Evolutionary conservation across 2,888 invertebrate species (phyloP), one percentile per base, ranked within the genome.

Genomic region (Polia nebulosa): DNA sequence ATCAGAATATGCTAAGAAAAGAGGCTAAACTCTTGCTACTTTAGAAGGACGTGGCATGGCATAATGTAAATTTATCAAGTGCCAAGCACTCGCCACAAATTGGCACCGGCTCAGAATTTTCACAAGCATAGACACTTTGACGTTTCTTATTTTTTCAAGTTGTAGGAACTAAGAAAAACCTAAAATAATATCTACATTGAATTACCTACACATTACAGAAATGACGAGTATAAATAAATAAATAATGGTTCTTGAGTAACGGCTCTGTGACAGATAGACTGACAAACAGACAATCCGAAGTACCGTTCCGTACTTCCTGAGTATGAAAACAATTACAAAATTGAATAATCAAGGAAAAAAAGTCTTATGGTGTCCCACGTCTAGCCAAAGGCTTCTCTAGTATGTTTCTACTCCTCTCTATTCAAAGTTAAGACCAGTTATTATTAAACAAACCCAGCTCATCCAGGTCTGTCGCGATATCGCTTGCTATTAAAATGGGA

Each of bases 21-120:
- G 22, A 29, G 9, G 34, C 66, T 72, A 72, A 72, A 58, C 25
- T 61, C 61, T 49, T 61, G 49, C 11, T 51, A 39, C 64, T 67
- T 57, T 49, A 75, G 49, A 49, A 55, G 44, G 57, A 76, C 72
- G 67, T 72, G 72, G 76, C 57, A 47, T 53, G 22, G 80, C 76
- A 77, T 77, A 77, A 77, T 77, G 77, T 69, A 79, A 75, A 77
- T 74, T 78, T 77, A 77, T 80, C 75, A 79, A 80, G 76, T 71
- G 61, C 65, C 56, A 79, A 57, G 47, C 47, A 76, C 80, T 78
- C 56, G 59, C 79, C 76, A 74, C 79, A 77, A 77, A 77, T 77
- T 78, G 77, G 77, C 77, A 69, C 79, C 45, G 47, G 17, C 75
- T 78, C 76, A 58, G 79, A 78, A 69, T 78, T 74, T 76, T 77